Base-by-base conservation (phyloP, 2,113 vertebrate genomes). In the Pan troglodytes region DNA sequence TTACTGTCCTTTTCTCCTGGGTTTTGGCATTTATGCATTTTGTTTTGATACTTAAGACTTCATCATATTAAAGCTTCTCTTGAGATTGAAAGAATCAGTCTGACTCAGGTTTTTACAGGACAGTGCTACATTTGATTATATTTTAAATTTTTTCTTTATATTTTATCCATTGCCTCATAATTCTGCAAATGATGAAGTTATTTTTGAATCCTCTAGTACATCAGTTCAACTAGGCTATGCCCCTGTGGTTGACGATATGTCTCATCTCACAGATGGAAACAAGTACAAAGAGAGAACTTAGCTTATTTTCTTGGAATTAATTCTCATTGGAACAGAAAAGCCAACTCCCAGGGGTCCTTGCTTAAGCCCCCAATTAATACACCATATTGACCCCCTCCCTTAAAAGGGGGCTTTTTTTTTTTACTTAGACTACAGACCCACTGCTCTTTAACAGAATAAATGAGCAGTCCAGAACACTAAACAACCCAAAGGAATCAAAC, bases 41-140 rank as follows among this genome's bases (percentile, higher is more conserved):
- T 98, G 95, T 59, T 97, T 98, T 97, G 75, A 59, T 85, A 93
- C 93, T 67, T 82, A 76, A 50, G 68, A 79, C 45, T 84, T 95
- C 76, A 94, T 25, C 48, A 10, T 88, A 76, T 76, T 93, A 80
- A 93, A 82, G 32, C 4, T 78, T 88, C 84, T 95, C 83, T 81
- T 72, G 87, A 81, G 86, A 80, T 16, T 35, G 30, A 75, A 52
- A 52, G 27, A 90, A 70, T 72, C 20, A 83, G 6, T 70, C 40
- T 73, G 22, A 43, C 75, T 91, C 40, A 55, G n/a, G 35, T 59
- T 90, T 93, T 94, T 17, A 38, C 23, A 59, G 8, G 27, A 70
- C 27, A 72, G 6, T 45, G 38, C 8, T 70, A 45, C 20, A 40
- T 35, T 67, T 59, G 64, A 14, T 88, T 20, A 32, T 87, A 35